Evolutionary conservation across 2,797 vertebrate genomes (phyloP), one percentile per base, ranked within the genome.

Genomic region (Trachops cirrhosus): DNA sequence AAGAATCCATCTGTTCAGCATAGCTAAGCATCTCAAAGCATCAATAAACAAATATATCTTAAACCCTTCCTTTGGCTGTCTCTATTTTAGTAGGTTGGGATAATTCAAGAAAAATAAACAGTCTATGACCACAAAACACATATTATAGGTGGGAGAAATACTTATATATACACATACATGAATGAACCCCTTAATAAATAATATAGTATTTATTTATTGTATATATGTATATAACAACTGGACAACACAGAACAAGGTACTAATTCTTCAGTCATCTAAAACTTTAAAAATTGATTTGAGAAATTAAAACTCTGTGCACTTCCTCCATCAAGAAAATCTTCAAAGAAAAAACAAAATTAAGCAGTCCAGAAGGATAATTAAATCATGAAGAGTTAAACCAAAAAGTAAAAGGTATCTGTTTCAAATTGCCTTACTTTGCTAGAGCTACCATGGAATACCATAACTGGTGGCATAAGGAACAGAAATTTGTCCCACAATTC

Each of bases 31-130:
- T 34, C 86, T 94, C 78, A 82, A 57, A 39, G 32, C 12, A 83
- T 67, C 73, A 82, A 82, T 85, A 85, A 87, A 85, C 5, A 78
- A 78, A 77, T 4, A 37, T 52, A 78, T 93, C 39, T 78, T 84
- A 84, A 86, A 32, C 39, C 62, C 62, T 64, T 64, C 62, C 39
- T 34, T 57, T 86, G 34, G 70, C 34, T 62, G 18, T 52, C 41
- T 79, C 48, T 78, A 77, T 37, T 94, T 94, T 80, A 73, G 11
- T 94, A 82, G 37, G 77, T 68, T 86, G 68, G 26, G 22, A 83
- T 2, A 93, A 86, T 64, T 78, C n/a, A 93, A 93, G 19, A 80
- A 96, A 91, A 94, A 78, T 50, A 50, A 94, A 46, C 2, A 64
- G 24, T 19, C 52, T 78, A 37, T 77, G 19, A 70, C 2, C 5